Percentiles rank a stretch among this genome's conserved stretches.
These are phyloP conservation scores for Chloroceryle inda DNA, from an alignment of 2,797 vertebrate genomes.

Conservation along the genomic window DNA sequence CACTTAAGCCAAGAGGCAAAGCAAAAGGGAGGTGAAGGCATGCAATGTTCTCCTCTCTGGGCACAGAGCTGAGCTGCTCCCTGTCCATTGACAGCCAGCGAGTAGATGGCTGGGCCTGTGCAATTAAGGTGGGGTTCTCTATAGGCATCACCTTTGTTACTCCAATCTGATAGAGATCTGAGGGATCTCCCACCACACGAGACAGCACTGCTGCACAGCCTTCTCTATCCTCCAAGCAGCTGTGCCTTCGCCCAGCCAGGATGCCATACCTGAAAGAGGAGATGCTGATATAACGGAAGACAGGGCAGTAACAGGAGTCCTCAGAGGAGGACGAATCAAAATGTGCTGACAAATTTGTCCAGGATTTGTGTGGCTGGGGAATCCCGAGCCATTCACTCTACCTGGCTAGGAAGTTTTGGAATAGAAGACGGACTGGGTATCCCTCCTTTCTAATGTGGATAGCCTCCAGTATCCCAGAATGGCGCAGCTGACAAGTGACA, in stretches of 20 bases:
- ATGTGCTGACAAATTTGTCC: background rate
- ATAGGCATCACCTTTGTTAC: conserved; percentile 76
- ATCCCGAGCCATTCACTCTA: conserved; percentile 40
- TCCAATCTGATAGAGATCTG: conserved; percentile 77
- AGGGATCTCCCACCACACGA: conserved; percentile 72
- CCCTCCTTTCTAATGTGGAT: conserved; percentile 86
- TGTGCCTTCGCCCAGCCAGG: conserved; percentile 65
- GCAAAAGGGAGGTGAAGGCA: background rate
- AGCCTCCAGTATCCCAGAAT: conserved; percentile 88
- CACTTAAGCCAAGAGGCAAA: background rate
- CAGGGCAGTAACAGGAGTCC: background rate
- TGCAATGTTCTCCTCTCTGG: background rate
- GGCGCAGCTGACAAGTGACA: conserved; percentile 86
- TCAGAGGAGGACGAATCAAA: background rate
- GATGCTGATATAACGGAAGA: background rate
- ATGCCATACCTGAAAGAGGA: conserved; percentile 81
- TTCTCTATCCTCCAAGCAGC: conserved; percentile 68
- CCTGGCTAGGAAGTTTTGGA: conserved; percentile 88
- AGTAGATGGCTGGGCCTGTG: background rate
- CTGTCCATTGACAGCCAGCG: background rate
- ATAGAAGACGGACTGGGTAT: conserved; percentile 86
- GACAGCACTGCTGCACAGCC: conserved; percentile 80
- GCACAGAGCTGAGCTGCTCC: background rate
- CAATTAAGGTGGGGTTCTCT: background rate
- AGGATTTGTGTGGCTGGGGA: background rate